Conservation (phyloP, 2,113 vertebrate genomes). For the Antigone vipio region DNA sequence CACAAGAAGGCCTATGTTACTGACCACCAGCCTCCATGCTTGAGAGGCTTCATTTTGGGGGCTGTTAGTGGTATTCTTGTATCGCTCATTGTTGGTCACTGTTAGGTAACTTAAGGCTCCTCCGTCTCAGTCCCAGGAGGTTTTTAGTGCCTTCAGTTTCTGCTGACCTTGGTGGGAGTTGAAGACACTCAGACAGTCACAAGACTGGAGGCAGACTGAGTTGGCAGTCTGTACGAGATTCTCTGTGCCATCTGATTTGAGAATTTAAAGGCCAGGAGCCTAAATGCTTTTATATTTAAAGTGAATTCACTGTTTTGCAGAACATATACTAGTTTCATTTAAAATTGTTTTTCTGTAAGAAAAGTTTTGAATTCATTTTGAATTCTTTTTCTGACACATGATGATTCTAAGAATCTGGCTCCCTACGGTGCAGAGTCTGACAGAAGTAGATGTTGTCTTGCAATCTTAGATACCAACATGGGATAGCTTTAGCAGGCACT, state of each 20-base stretch:
- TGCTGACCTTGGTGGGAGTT: constrained; percentile 18
- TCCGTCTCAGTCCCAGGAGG: background rate
- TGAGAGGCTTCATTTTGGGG: background rate
- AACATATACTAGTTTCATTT: background rate
- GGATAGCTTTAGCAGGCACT: background rate
- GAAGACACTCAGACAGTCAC: background rate
- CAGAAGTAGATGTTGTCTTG: background rate
- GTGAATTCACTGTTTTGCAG: constrained; percentile 27
- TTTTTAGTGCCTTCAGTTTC: background rate
- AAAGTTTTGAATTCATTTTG: background rate
- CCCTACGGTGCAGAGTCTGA: background rate
- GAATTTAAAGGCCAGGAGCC: constrained; percentile 29
- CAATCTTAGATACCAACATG: background rate
- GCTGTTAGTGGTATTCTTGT: background rate
- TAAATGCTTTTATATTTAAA: constrained; percentile 32
- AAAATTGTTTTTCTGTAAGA: background rate
- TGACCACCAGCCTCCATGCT: background rate
- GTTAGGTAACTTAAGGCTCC: background rate
- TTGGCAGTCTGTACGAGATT: background rate
- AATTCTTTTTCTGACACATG: background rate
- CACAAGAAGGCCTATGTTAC: background rate
- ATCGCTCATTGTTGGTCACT: background rate
- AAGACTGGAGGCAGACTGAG: background rate
- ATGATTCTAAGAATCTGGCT: background rate
- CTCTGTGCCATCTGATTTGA: constrained; percentile 14